A percentile compares a stretch with the other conserved stretches of the same genome.
These are phyloP conservation scores for Scaptomyza polygonia DNA, from an alignment of 2,888 invertebrate genomes.

Conservation along the genomic window DNA sequence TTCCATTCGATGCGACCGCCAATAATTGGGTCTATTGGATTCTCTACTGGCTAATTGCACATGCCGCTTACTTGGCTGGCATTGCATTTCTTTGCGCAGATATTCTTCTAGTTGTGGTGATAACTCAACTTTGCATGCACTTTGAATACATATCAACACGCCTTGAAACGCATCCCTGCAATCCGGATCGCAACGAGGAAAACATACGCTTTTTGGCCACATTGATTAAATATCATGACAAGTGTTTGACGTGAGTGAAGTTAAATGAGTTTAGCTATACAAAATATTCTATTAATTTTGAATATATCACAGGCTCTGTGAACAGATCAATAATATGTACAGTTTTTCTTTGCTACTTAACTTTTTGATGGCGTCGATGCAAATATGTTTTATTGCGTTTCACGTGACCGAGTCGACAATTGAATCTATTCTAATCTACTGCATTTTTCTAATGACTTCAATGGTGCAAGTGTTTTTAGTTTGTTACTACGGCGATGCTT, in stretches of 20 bases:
- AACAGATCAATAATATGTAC: slow-evolving; percentile 67
- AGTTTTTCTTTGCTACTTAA: slow-evolving; percentile 78
- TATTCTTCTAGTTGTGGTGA: slow-evolving; percentile 71
- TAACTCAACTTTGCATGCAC: slow-evolving; percentile 80
- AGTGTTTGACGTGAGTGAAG: slow-evolving; percentile 73
- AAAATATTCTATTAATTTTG: neutral
- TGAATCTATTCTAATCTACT: slow-evolving; percentile 75
- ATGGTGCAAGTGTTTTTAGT: slow-evolving; percentile 80
- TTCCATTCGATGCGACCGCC: slow-evolving; percentile 69
- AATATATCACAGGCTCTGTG: slow-evolving; percentile 62
- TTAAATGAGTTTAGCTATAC: neutral
- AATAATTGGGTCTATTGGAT: slow-evolving; percentile 66
- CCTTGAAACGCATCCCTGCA: slow-evolving; percentile 55
- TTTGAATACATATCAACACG: slow-evolving; percentile 65
- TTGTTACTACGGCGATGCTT: slow-evolving; percentile 78
- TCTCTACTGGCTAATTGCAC: slow-evolving; percentile 64
- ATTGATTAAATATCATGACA: slow-evolving; percentile 67
- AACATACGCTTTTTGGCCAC: slow-evolving; percentile 59
- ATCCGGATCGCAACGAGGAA: slow-evolving; percentile 16
- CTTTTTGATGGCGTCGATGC: slow-evolving; percentile 80
- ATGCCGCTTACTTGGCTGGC: slow-evolving; percentile 73
- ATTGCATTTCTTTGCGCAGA: slow-evolving; percentile 76
- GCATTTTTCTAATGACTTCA: slow-evolving; percentile 76
- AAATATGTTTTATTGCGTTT: slow-evolving; percentile 82
- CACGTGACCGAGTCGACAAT: slow-evolving; percentile 76